Evolutionary conservation across 2,113 vertebrate genomes (phyloP).

Genomic region (Anguilla japonica): DNA sequence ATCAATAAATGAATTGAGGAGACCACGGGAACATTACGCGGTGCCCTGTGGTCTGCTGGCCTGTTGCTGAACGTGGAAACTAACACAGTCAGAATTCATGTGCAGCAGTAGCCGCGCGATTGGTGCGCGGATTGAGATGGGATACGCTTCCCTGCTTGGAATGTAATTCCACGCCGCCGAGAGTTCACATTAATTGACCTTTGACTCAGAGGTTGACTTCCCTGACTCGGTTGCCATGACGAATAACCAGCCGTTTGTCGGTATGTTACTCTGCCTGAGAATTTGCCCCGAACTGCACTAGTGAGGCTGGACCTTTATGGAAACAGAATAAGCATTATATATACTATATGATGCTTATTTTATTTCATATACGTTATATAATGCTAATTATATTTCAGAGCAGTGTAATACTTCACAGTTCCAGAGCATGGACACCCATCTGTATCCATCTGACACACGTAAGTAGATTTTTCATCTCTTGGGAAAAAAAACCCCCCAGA

Average conservation of each 20-base stretch:
- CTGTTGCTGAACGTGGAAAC: not conserved
- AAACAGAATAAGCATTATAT: no score
- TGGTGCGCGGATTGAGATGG: not conserved
- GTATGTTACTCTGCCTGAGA: not conserved
- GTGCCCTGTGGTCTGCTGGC: not conserved
- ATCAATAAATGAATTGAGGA: not conserved
- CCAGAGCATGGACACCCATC: no score
- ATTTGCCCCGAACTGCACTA: no score
- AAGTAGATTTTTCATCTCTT: no score
- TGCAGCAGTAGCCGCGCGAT: no score
- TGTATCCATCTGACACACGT: no score
- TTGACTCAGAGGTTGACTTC: not conserved
- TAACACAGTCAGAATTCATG: not conserved
- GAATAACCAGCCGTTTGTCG: not conserved
- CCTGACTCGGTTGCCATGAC: not conserved
- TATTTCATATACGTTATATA: not conserved
- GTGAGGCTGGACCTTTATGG: no score
- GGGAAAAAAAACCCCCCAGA: no score
- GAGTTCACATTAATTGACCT: not conserved
- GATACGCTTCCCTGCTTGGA: not conserved
- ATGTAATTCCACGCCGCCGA: not conserved
- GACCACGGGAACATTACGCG: not conserved
- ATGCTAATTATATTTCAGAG: not conserved
- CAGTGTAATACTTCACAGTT: no score
- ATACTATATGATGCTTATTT: not conserved